Base-by-base conservation (phyloP, 2,888 invertebrate genomes). In the Tenodera sinensis region DNA sequence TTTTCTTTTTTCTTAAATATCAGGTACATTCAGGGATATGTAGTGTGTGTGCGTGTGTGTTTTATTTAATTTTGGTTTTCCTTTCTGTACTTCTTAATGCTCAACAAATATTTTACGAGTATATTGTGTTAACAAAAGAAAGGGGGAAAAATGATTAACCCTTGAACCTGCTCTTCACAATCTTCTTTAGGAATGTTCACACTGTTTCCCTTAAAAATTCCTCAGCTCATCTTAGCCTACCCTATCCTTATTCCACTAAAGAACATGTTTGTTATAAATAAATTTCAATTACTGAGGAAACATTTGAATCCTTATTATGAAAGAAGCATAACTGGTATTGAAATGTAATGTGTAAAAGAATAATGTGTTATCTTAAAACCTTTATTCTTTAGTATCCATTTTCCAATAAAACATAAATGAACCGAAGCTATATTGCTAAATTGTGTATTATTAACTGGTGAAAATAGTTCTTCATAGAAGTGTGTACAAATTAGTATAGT, bases 361-460 rank as follows among this genome's bases (percentile, higher is more conserved):
- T 82, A 42, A 30, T 85, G 81, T 84, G 89, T 89, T 89, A 47
- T 89, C 71, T 88, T 88, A 83, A 42, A 82, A 30, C 83, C 86
- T 89, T 42, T 87, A 84, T 88, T 90, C 89, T 89, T 89, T 89
- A 90, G 87, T 88, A 89, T 89, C 90, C 88, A 90, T 90, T 90
- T 90, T 90, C 88, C 89, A 90, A 90, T 90, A 90, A 90, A 90
- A 90, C 54, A 71, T 71, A 20, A 71, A 71, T 71, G 54, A 71
- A 71, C 54, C 54, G 20, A 71, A 71, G 6, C 25, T 71, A 3
- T 71, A 20, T 71, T 71, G 54, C 54, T 15, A 4, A 54, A 54
- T 54, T 54, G 4, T 54, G 15, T 71, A 20, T 71, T 54, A 15
- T 15, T 20, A 15, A 54, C 15, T 54, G 54, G 20, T 34, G 54